Base-by-base conservation (phyloP, 2,113 vertebrate genomes). In the Pachyramphus minor region DNA sequence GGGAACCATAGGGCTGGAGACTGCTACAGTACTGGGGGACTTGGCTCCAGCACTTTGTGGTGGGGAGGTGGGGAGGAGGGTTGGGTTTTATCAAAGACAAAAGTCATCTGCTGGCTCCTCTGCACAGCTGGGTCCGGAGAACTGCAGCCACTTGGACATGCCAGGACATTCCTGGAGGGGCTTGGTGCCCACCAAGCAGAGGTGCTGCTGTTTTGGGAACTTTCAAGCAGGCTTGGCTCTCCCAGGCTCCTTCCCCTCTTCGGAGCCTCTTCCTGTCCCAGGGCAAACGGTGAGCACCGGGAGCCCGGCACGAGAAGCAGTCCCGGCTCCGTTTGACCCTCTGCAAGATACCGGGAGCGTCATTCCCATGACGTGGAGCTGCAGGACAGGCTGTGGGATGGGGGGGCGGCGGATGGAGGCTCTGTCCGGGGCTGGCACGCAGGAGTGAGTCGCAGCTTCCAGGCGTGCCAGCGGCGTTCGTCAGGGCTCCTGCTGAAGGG, bases 281-380 rank as follows among this genome's bases (percentile, higher is more conserved):
- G 59, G 33, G 8, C 14, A 1, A 33, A 45, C 0, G 1, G 20
- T 9, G 45, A 42, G 58, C 14, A 3, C 42, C 11, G 6, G 35
- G 42, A 67, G 4, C 42, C 11, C 84, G 16, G 73, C 2, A 0
- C 31, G 3, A 1, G 14, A 55, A 11, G 39, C 5, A 23, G 1
- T 63, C 39, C 45, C 3, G 5, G 67, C 75, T 76, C 5, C 0
- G 2, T 80, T 24, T 41, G 39, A 13, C 37, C 42, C 58, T 37
- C 44, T 35, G 4, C 49, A 28, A 45, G 52, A 3, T 2, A 5
- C 6, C 3, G 0, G 0, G 50, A 60, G 24, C 0, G 0, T 5
- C 5, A 66, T 6, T 33, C 33, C 59, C 3, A 0, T 10, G 52
- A 66, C 2, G 0, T 1, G 53, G 75, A 55, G 66, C 60, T 37